phyloP scores from a whole-genome alignment of 2,113 vertebrate species.

The Tetraodon nigroviridis region DNA sequence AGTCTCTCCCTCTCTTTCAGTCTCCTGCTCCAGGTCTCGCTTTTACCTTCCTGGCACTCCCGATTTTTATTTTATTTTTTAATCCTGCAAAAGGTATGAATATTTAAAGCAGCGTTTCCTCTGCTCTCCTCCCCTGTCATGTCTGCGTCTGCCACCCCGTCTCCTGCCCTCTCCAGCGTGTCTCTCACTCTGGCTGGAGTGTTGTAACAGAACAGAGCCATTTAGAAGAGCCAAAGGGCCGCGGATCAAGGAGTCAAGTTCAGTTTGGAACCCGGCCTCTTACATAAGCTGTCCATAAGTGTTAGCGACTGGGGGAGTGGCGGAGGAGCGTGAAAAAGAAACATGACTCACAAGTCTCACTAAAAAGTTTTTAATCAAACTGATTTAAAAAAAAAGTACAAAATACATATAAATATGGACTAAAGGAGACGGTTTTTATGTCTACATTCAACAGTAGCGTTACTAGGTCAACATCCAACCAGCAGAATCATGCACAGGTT shows the following conservation, averaged over 20 bases:
- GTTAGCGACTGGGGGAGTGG: constrained; percentile 53
- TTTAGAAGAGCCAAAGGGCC: constrained; percentile 68
- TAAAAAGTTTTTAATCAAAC: too few species aligned
- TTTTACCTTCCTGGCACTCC: constrained; percentile 7
- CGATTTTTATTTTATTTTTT: constrained; percentile 22
- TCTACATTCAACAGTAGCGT: too few species aligned
- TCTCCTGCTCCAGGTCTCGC: constrained; percentile 7
- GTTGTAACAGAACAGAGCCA: constrained; percentile 75
- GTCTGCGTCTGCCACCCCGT: constrained; percentile 61
- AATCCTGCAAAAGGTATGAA: constrained; percentile 66
- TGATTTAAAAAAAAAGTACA: too few species aligned
- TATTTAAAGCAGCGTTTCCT: constrained; percentile 70
- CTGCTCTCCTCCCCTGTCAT: constrained; percentile 62
- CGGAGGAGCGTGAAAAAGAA: constrained; percentile 5
- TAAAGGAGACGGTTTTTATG: too few species aligned
- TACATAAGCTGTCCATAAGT: constrained; percentile 71
- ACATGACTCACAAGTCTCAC: too few species aligned
- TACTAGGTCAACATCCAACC: too few species aligned
- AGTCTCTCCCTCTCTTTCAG: constrained; percentile 31
- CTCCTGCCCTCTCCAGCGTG: constrained; percentile 46
- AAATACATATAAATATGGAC: too few species aligned
- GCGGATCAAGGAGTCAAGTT: constrained; percentile 67
- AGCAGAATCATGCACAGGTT: too few species aligned
- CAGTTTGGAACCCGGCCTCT: constrained; percentile 64
- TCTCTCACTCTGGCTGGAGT: constrained; percentile 67